These are phyloP conservation scores for Drosophila parabipectinata DNA, from an alignment of 1,140 invertebrate species.

Conservation along the genomic window DNA sequence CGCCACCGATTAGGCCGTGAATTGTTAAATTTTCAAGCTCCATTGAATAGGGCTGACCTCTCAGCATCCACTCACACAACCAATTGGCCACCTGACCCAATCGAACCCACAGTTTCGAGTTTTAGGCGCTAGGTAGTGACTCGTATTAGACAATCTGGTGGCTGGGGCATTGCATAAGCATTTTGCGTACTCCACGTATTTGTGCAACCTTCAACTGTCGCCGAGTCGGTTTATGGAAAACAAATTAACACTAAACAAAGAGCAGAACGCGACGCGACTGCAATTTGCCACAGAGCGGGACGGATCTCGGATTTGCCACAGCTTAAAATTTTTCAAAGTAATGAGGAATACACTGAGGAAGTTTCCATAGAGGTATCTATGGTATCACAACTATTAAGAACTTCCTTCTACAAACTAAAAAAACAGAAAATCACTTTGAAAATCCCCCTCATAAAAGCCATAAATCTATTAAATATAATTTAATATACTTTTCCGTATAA, in stretches of 20 bases:
- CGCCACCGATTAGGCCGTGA: slow-evolving; percentile 52
- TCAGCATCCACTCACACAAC: slow-evolving; percentile 17
- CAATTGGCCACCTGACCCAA: slow-evolving; percentile 15
- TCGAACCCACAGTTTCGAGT: not conserved
- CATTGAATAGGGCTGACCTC: slow-evolving; percentile 14
- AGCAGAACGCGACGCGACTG: slow-evolving; percentile 64
- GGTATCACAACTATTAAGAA: not conserved
- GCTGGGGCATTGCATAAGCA: slow-evolving; percentile 31
- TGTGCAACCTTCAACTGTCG: slow-evolving; percentile 74
- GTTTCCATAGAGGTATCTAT: not conserved
- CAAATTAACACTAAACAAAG: slow-evolving; percentile 69
- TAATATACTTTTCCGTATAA: not conserved
- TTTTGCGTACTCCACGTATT: slow-evolving; percentile 64
- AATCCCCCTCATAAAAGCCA: too few relatives aligned
- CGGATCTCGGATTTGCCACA: slow-evolving; percentile 49
- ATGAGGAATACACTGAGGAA: slow-evolving; percentile 30
- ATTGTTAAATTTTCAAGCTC: slow-evolving; percentile 11
- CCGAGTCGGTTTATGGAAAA: slow-evolving; percentile 59
- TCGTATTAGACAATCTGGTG: slow-evolving; percentile 13
- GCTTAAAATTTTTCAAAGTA: slow-evolving; percentile 28
- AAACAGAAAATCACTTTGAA: not conserved
- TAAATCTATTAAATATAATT: not conserved
- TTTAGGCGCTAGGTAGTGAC: slow-evolving; percentile 1
- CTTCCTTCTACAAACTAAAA: not conserved
- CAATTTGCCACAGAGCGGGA: slow-evolving; percentile 74